phyloP scores from a whole-genome alignment of 2,797 vertebrate genomes.

The Onychomys leucogaster region DNA sequence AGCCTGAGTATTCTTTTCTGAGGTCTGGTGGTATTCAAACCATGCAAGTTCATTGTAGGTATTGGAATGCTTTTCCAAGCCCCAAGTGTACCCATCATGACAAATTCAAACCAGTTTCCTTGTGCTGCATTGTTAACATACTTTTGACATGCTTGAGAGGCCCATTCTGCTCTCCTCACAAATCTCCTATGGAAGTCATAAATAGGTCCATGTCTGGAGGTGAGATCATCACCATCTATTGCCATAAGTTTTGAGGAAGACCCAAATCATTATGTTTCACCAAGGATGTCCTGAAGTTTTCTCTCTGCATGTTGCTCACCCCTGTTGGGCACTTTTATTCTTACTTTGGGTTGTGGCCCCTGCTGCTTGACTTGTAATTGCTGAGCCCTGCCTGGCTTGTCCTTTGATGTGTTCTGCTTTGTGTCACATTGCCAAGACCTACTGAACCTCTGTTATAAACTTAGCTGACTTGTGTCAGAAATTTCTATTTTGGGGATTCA shows the following conservation, averaged over 20 bases:
- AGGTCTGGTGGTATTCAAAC: background rate
- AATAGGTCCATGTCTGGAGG: background rate
- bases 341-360: background rate
- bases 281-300: background rate
- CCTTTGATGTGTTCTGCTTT: background rate
- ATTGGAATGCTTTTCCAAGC: background rate
- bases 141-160: background rate
- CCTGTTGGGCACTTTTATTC: background rate
- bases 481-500: conserved; percentile 1
- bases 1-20: background rate
- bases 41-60: background rate
- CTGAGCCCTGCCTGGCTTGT: background rate
- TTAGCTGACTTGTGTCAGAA: background rate
- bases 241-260: background rate
- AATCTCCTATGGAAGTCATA: background rate
- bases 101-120: background rate
- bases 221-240: no score
- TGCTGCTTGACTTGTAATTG: background rate
- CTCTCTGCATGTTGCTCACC: background rate
- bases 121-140: background rate
- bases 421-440: background rate
- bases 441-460: background rate
- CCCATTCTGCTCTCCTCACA: no score
- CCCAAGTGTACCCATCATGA: background rate
- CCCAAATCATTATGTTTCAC: background rate